Evolutionary conservation across 1,140 invertebrate species (phyloP), one percentile per base, ranked within the genome.

Genomic region (Plectrocnemia conspersa): DNA sequence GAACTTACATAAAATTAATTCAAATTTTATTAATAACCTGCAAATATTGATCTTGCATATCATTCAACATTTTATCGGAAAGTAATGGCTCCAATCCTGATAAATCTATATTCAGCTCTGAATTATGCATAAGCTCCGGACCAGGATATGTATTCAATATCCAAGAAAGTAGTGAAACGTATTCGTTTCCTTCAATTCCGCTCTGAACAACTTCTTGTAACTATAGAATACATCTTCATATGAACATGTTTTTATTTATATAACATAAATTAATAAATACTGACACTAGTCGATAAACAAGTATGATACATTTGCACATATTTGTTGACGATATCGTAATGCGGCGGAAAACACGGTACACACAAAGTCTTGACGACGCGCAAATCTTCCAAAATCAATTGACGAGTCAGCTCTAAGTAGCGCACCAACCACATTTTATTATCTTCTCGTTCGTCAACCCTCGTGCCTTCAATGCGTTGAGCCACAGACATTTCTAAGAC

Each of bases 351-450:
- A 70, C 94, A 97, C 1, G 92, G 92, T 2, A 89, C 85, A 66
- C 94, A 93, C 0, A 96, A 71, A 0, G 88, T 92, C 74, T 95
- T 96, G 0, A 95, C 90, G 22, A 97, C 92, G 59, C 88, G 77
- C 38, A 98, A 73, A 72, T 98, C 94, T 66, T 96, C 92, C 0
- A 97, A 68, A 63, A 97, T 90, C 0, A 95, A 72, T 65, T 89
- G 85, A 25, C 93, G 77, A 1, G 87, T 89, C n/a, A 95, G 71
- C 65, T 87, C 82, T 13, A 84, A 64, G 38, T 80, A 80, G 16
- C 82, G 75, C 2, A 98, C 93, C 3, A 99, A 76, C 97, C 96
- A 99, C 79, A 96, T 85, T 74, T 97, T 97, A 70, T 97, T 93
- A 58, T 88, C 86, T 9, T 79, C 78, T 47, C 93, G 73, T 65